Percentiles rank a stretch among this genome's conserved stretches.
Conservation (phyloP, 2,888 invertebrate species). For the Drosophila rellima region DNA sequence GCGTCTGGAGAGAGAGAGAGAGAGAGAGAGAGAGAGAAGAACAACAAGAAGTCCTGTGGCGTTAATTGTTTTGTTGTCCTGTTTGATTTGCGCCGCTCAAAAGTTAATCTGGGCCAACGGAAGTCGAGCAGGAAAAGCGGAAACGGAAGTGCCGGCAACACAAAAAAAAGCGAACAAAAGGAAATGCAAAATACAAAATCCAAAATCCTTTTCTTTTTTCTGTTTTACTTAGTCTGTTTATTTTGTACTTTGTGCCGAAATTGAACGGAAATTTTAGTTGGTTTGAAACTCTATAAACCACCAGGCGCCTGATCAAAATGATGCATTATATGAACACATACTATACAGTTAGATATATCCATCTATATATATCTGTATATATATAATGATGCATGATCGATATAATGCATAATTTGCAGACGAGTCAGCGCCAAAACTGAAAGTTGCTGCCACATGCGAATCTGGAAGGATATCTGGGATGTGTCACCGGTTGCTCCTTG, state of each 20-base stretch:
- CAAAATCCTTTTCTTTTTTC: neutral
- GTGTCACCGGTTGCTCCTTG: neutral
- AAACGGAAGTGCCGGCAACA: conserved; percentile 47
- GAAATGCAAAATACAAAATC: conserved; percentile 29
- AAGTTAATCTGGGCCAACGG: conserved; percentile 72
- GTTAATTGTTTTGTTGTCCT: conserved; percentile 68
- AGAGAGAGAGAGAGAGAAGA: neutral
- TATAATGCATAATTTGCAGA: conserved; percentile 57
- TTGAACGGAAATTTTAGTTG: conserved; percentile 23
- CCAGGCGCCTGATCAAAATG: conserved; percentile 37
- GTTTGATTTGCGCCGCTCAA: conserved; percentile 72
- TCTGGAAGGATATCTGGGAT: neutral
- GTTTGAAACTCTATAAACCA: conserved; percentile 46
- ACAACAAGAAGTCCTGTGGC: conserved; percentile 60
- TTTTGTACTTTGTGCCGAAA: conserved; percentile 18
- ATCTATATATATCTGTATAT: neutral
- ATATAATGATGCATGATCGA: conserved; percentile 14
- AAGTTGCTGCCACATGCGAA: neutral
- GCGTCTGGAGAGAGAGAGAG: conserved; percentile 26
- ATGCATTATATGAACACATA: conserved; percentile 52
- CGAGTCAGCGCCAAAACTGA: conserved; percentile 42
- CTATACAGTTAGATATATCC: conserved; percentile 4
- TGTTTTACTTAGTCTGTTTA: conserved; percentile 30
- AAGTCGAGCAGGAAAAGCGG: conserved; percentile 45
- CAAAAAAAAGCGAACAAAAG: neutral